A percentile compares a stretch with the other conserved stretches of the same genome.
Conservation (phyloP, 2,888 invertebrate species). For the Pasiphila rectangulata region DNA sequence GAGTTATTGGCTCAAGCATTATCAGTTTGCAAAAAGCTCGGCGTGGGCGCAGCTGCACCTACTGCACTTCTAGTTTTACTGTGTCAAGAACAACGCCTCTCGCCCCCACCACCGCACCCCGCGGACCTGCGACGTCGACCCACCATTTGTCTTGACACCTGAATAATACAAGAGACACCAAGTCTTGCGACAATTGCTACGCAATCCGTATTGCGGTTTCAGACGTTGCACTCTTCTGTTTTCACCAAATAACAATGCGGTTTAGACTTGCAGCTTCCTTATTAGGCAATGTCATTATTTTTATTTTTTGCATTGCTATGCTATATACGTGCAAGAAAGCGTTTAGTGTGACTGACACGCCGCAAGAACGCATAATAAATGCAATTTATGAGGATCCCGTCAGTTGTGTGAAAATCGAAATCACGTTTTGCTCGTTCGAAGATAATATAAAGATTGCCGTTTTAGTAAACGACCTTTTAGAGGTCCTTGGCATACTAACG, state of each 20-base stretch:
- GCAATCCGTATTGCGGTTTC: constrained; percentile 42
- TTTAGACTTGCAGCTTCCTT: constrained; percentile 45
- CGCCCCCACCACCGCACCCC: constrained; percentile 58
- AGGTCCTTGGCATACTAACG: constrained; percentile 68
- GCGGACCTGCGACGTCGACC: constrained; percentile 29
- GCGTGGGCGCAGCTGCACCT: constrained; percentile 78
- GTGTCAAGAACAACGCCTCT: constrained; percentile 80
- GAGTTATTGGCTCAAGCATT: constrained; percentile 20
- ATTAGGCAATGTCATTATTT: constrained; percentile 40
- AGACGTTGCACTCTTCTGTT: constrained; percentile 38
- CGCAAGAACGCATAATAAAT: constrained; percentile 20
- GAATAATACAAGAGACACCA: constrained; percentile 44
- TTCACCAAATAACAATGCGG: constrained; percentile 42
- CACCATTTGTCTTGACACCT: constrained; percentile 57
- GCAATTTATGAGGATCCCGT: constrained; percentile 31
- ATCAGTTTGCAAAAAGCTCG: constrained; percentile 64
- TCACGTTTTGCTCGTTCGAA: constrained; percentile 51
- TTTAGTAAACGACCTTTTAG: constrained; percentile 72
- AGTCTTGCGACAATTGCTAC: constrained; percentile 51
- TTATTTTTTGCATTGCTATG: constrained; percentile 18
- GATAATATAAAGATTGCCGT: constrained; percentile 78
- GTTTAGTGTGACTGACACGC: constrained; percentile 11
- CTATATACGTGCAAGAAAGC: constrained; percentile 6
- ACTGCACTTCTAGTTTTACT: constrained; percentile 81
- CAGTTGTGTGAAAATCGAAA: constrained; percentile 53